Evolutionary conservation across 2,888 invertebrate species (phyloP).

Genomic region (Leptinotarsa juncta): DNA sequence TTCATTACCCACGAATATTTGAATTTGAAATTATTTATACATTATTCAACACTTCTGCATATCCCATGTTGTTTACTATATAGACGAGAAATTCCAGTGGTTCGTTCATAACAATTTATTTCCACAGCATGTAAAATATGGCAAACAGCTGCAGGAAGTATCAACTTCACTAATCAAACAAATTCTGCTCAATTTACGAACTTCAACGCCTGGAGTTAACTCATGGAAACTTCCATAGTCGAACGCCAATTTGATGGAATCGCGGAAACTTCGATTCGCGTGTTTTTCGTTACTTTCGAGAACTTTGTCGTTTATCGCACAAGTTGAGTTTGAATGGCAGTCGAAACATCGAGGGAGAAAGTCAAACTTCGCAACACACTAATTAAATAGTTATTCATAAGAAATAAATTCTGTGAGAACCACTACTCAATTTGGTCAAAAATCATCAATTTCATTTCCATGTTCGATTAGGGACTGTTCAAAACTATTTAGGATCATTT

Average conservation of each 20-base stretch:
- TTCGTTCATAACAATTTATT: not conserved
- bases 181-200: conserved; percentile 9
- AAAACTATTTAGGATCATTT: no score
- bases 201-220: conserved; percentile 3
- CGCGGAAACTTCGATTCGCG: not conserved
- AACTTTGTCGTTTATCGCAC: not conserved
- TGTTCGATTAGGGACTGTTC: no score
- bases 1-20: not conserved
- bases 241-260: conserved; percentile 8
- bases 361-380: no score
- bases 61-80: not conserved
- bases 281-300: not conserved
- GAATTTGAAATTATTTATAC: not conserved
- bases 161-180: conserved; percentile 1
- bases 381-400: no score
- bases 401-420: no score
- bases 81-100: not conserved
- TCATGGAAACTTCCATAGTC: not conserved
- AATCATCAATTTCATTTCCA: no score
- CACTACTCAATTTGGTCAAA: no score
- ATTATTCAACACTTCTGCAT: not conserved
- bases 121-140: not conserved
- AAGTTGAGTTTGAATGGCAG: not conserved
- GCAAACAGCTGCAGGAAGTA: conserved; percentile 5
- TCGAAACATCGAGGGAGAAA: not conserved